Evolutionary conservation across 1,140 invertebrate genomes (phyloP), one percentile per base, ranked within the genome.

Genomic region (Platyscapa corneri): DNA sequence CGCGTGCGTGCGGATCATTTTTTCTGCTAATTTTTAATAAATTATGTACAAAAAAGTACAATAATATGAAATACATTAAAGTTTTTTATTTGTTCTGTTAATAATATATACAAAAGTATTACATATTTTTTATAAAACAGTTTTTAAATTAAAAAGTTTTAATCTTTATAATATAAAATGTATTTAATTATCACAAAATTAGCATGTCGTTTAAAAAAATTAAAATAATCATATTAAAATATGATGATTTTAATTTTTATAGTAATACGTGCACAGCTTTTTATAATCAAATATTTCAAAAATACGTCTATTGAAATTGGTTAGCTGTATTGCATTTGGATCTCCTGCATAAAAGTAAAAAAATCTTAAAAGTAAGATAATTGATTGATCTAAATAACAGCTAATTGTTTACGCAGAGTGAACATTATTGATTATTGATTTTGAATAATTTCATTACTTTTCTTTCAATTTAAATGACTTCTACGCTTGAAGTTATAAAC

Each of bases 381-480:
- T 37, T 32, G 75, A 78, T 78, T 32, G 76, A 78, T 53, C 49
- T 56, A 64, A 27, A 37, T 64, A 32, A 76, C n/a, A 32, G 27
- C 39, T 6, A 6, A 37, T 78, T 30, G n/a, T 53, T 78, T 78
- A 32, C 53, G 46, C 1, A 78, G 46, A 56, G 16, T 60, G 49
- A 37, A 37, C 76, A 60, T 76, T 34, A 20, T 37, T 64, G 76
- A 56, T 60, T 78, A 32, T 64, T 34, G 32, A 23, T 78, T 56
- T 78, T 30, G 34, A 60, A 34, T 37, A 34, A 14, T 37, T 78
- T 56, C 7, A 18, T 78, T 30, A 76, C 37, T 70, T 20, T 37
- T 37, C 34, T 34, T 70, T 70, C 14, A 70, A 46, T 16, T 32
- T 76, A 30, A 76, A 53, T 53, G n/a, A 49, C n/a, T 53, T 30